These are phyloP conservation scores for Drosophila chauvacae DNA, from an alignment of 1,140 invertebrate species.

Conservation along the genomic window DNA sequence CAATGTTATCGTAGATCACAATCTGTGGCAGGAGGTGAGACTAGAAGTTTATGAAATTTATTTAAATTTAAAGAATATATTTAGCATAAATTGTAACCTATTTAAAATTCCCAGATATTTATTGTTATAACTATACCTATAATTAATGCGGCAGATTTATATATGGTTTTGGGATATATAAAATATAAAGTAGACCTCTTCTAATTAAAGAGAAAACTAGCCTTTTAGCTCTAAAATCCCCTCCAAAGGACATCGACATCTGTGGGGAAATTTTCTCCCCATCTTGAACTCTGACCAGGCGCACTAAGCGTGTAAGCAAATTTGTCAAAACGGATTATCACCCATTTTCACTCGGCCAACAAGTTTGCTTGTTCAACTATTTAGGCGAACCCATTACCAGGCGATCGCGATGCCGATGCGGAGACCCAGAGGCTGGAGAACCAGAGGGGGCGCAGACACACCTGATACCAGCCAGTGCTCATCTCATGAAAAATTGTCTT, in stretches of 20 bases:
- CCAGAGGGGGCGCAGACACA: conserved; percentile 41
- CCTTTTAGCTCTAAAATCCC: background rate
- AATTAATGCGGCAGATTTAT: background rate
- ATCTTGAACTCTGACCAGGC: conserved; percentile 63
- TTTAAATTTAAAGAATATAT: background rate
- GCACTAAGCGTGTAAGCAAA: conserved; percentile 75
- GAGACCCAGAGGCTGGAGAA: background rate
- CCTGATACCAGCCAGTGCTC: conserved; percentile 64
- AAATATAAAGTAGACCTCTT: background rate
- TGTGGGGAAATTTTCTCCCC: conserved; percentile 59
- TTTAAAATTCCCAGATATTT: background rate
- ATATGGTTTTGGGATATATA: background rate
- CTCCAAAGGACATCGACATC: conserved; percentile 29
- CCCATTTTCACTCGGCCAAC: conserved; percentile 75
- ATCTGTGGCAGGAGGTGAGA: background rate
- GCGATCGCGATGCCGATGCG: conserved; percentile 36
- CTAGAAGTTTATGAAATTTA: background rate
- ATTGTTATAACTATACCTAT: background rate
- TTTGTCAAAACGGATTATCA: conserved; percentile 84
- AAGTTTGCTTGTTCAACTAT: conserved; percentile 65
- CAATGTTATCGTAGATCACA: conserved; percentile 7
- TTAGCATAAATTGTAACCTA: too few species aligned
- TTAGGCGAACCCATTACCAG: conserved; percentile 79
- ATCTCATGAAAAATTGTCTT: conserved; percentile 81
- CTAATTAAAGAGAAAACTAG: background rate